Evolutionary conservation across 2,797 vertebrate species (phyloP).

Genomic region (Antrozous pallidus): DNA sequence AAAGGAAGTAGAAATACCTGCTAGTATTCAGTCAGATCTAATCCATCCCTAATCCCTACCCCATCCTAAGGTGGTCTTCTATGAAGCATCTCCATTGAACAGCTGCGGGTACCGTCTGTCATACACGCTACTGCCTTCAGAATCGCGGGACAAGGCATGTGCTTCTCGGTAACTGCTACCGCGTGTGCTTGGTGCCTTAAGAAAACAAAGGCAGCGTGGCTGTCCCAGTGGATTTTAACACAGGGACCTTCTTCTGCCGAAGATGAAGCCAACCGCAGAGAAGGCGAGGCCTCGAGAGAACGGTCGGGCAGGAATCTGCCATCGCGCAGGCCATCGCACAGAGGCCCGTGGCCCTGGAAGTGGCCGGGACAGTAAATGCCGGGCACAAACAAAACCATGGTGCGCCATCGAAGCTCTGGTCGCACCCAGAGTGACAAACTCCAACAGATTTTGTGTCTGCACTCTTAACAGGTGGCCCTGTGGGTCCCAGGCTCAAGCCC

Average conservation of each 20-base stretch:
- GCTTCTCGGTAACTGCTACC: neutral
- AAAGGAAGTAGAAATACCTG: neutral
- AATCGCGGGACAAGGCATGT: neutral
- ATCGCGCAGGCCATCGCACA: neutral
- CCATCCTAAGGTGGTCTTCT: neutral
- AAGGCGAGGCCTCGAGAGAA: neutral
- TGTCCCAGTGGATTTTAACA: neutral
- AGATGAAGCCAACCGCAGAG: neutral
- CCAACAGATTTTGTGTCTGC: neutral
- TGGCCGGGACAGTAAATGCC: neutral
- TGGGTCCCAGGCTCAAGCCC: neutral
- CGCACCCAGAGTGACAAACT: neutral
- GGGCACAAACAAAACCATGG: neutral
- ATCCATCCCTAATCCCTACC: neutral
- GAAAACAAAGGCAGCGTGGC: neutral
- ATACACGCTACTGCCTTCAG: neutral
- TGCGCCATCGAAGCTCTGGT: neutral
- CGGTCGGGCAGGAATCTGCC: neutral
- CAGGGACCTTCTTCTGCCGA: neutral
- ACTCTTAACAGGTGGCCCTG: neutral
- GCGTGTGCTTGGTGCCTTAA: neutral
- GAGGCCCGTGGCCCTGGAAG: neutral
- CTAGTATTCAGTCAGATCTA: neutral
- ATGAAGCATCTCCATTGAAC: no score
- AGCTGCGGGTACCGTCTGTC: neutral